Conservation (phyloP, 2,888 invertebrate species). For the Sphaerophoria taeniata region DNA sequence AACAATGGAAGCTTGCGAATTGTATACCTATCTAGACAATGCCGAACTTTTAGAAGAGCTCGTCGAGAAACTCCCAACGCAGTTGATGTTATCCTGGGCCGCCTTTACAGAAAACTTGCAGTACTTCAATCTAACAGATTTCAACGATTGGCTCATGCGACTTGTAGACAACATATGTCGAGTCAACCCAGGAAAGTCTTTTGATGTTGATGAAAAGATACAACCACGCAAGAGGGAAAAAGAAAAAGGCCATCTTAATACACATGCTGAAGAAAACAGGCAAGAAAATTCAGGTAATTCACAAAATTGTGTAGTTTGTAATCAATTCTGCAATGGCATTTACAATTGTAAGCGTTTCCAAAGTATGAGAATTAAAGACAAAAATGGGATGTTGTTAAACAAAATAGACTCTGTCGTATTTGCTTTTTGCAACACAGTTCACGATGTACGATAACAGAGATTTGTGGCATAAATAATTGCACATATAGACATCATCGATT, state of each 20-base stretch:
- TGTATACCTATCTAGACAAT: conserved; percentile 35
- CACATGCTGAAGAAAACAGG: too few relatives aligned
- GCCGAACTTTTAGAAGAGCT: conserved; percentile 42
- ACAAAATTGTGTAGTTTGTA: too few relatives aligned
- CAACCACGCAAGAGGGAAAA: too few relatives aligned
- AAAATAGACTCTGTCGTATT: background rate
- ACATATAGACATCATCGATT: background rate
- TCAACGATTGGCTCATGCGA: conserved; percentile 59
- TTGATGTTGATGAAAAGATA: too few relatives aligned
- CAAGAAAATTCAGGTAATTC: too few relatives aligned
- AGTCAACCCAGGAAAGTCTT: too few relatives aligned
- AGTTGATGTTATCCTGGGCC: conserved; percentile 30
- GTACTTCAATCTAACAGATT: background rate
- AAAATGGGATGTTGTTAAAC: conserved; percentile 17
- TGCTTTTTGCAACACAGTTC: background rate
- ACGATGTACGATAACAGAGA: background rate
- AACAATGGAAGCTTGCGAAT: too few relatives aligned
- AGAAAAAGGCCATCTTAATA: too few relatives aligned
- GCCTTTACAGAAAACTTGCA: conserved; percentile 6
- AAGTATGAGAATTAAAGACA: conserved; percentile 12
- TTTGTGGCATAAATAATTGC: conserved; percentile 23
- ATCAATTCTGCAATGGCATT: too few relatives aligned
- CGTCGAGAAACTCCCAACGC: conserved; percentile 9
- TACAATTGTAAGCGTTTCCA: too few relatives aligned
- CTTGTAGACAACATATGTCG: too few relatives aligned